phyloP scores from a whole-genome alignment of 53 echinoderm and acorn worm genomes.

The Glandiceps talaboti region DNA sequence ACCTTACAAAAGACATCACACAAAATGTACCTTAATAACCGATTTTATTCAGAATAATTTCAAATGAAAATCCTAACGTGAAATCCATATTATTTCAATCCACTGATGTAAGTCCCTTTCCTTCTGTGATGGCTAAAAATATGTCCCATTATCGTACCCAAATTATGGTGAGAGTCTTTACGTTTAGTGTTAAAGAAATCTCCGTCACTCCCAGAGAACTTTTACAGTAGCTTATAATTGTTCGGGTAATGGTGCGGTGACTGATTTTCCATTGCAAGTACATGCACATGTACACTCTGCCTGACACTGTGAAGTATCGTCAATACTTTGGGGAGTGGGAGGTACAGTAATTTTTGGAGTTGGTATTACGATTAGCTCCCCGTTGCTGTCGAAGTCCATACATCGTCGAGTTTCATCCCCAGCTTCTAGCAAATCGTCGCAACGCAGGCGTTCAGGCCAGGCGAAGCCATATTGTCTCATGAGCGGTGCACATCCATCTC shows the following conservation, averaged over 20 bases:
- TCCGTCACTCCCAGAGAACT: conserved; percentile 51
- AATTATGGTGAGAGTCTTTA: conserved; percentile 77
- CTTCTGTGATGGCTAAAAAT: too few species aligned
- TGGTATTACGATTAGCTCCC: conserved; percentile 54
- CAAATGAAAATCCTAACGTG: too few species aligned
- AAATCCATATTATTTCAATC: too few species aligned
- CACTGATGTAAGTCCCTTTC: too few species aligned
- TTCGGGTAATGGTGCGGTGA: conserved; percentile 51
- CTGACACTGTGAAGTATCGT: too few species aligned
- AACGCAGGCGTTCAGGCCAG: conserved; percentile 94
- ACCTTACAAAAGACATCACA: too few species aligned
- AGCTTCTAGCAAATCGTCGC: conserved; percentile 70
- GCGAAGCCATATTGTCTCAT: conserved; percentile 99
- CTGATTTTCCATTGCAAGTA: conserved; percentile 50
- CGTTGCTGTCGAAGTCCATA: conserved; percentile 90
- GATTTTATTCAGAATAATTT: too few species aligned
- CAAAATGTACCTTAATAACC: too few species aligned
- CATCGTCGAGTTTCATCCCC: conserved; percentile 71
- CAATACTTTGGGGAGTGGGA: neutral
- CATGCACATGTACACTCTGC: conserved; percentile 45
- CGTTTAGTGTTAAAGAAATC: conserved; percentile 68
- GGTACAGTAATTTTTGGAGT: neutral
- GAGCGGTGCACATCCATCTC: conserved; percentile 86
- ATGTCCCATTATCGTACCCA: conserved; percentile 97
- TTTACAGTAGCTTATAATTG: conserved; percentile 43